These are phyloP conservation scores for Pterocles orientalis DNA, from an alignment of 2,113 vertebrate species.

Conservation along the genomic window DNA sequence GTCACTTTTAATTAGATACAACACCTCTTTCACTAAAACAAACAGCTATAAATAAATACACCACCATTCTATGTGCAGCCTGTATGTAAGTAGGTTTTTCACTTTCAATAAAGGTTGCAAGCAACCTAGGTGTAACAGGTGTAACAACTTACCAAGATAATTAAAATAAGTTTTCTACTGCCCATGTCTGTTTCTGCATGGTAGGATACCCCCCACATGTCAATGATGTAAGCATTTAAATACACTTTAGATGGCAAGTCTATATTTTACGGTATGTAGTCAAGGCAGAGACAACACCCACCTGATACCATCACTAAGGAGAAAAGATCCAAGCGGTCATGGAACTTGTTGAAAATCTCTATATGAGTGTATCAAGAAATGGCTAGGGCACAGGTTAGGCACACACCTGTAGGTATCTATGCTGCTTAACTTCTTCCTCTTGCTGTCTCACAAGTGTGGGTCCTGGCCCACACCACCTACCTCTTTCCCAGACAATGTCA, in stretches of 20 bases:
- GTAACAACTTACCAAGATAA: neutral
- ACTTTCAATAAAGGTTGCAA: neutral
- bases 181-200: fast-evolving
- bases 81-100: neutral
- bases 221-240: neutral
- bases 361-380: neutral
- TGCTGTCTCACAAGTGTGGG: neutral
- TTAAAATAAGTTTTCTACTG: neutral
- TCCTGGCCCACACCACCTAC: neutral
- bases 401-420: fast-evolving
- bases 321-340: neutral
- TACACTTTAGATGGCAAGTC: neutral
- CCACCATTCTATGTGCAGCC: neutral
- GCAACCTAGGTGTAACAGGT: neutral
- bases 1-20: neutral
- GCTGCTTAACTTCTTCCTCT: neutral
- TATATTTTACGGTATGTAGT: neutral
- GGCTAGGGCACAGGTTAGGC: neutral
- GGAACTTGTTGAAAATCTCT: neutral
- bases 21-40: neutral
- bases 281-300: neutral
- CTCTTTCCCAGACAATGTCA: neutral
- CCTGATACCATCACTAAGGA: neutral
- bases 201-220: neutral
- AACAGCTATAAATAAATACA: neutral